phyloP scores from a whole-genome alignment of 2,797 vertebrate genomes.

The Neosilurus mollespiculum region DNA sequence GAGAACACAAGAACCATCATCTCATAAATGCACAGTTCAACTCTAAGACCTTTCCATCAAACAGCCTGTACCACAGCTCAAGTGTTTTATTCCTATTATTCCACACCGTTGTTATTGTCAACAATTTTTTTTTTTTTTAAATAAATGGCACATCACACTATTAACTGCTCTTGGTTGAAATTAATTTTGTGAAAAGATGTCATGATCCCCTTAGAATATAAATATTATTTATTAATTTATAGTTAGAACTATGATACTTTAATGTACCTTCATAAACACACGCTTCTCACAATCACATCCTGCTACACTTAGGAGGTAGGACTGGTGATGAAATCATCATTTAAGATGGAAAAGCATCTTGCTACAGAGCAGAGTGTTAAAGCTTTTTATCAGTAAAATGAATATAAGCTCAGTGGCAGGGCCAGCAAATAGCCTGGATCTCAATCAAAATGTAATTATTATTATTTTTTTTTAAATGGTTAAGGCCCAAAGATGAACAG shows the following conservation, averaged over 20 bases:
- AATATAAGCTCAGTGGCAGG: too few species aligned
- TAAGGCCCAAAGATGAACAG: too few species aligned
- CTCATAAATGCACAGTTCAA: not conserved
- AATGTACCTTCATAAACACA: not conserved
- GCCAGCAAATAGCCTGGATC: too few species aligned
- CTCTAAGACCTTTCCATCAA: not conserved
- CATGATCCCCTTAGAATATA: not conserved
- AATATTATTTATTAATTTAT: too few species aligned
- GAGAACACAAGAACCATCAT: constrained; percentile 44
- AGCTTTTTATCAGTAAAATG: too few species aligned
- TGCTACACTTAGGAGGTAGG: not conserved
- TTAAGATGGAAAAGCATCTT: too few species aligned
- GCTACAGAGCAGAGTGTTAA: too few species aligned
- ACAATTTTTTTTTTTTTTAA: not conserved
- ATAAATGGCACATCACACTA: not conserved
- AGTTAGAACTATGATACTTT: not conserved
- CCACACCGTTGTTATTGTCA: not conserved
- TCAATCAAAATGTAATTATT: too few species aligned
- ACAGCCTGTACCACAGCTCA: not conserved
- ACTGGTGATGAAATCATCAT: too few species aligned
- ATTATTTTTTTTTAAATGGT: too few species aligned
- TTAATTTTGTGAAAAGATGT: not conserved
- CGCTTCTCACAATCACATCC: not conserved
- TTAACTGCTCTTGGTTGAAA: not conserved
- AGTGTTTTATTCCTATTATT: not conserved